These are phyloP conservation scores for Sebastes matsubarae DNA, from an alignment of 2,797 vertebrate species.

Conservation along the genomic window DNA sequence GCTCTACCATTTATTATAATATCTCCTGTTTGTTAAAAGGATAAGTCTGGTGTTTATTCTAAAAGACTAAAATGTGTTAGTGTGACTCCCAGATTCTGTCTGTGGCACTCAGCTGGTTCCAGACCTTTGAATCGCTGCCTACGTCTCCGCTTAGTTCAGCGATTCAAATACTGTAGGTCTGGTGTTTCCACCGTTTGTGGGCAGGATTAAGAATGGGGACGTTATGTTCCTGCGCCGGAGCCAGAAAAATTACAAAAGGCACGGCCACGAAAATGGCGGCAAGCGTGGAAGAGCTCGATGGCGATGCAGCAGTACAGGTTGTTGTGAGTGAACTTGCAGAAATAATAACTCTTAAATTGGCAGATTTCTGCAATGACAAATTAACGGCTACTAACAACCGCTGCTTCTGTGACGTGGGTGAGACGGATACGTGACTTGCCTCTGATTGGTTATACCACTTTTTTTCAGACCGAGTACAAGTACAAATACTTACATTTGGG, in stretches of 20 bases:
- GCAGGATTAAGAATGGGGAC: conserved; percentile 33
- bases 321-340: conserved; percentile 2
- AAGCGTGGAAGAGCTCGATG: background rate
- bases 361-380: background rate
- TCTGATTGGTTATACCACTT: background rate
- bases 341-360: background rate
- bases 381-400: background rate
- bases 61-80: background rate
- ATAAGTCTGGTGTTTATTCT: background rate
- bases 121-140: background rate
- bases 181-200: background rate
- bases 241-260: background rate
- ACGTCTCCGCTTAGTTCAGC: background rate
- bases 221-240: conserved; percentile 31
- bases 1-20: background rate
- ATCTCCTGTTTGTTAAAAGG: background rate
- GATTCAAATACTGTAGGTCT: background rate
- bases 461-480: too few relatives aligned
- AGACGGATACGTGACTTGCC: background rate
- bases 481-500: too few relatives aligned
- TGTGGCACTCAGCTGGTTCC: background rate
- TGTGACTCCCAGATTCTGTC: background rate
- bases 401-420: background rate
- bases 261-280: background rate
- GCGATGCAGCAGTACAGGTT: background rate